Percentiles rank a stretch among this genome's conserved stretches.
Conservation (phyloP, 2,797 vertebrate genomes). For the Mus caroli region DNA sequence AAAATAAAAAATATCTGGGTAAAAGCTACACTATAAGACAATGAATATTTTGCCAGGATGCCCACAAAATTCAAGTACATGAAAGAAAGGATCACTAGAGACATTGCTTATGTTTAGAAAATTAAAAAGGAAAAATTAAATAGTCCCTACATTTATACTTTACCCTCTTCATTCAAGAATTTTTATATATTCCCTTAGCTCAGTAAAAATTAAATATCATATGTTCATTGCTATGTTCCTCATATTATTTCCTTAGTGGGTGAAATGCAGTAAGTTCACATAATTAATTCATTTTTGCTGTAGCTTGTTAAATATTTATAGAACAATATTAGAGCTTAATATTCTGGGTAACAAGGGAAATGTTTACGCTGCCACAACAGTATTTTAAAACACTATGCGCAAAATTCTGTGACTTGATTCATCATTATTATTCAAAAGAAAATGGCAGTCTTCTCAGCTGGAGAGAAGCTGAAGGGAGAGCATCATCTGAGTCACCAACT, state of each 20-base stretch:
- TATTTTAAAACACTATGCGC: neutral
- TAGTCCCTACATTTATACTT: neutral
- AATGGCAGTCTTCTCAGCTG: neutral
- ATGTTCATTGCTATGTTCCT: conserved; percentile 28
- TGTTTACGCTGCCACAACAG: neutral
- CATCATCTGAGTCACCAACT: fast-evolving
- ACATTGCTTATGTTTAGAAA: neutral
- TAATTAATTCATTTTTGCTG: neutral
- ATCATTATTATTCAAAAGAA: neutral
- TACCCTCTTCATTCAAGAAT: neutral
- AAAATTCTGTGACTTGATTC: neutral
- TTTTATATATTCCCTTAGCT: neutral
- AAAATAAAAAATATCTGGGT: neutral
- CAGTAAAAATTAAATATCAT: conserved; percentile 30
- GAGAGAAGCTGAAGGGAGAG: neutral
- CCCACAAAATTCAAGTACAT: neutral
- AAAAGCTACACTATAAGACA: neutral
- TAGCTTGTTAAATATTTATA: conserved; percentile 29
- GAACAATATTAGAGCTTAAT: conserved; percentile 17
- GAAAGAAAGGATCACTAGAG: neutral
- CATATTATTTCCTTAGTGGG: neutral
- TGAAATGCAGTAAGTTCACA: conserved; percentile 5
- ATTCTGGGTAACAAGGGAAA: neutral
- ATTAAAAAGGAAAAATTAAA: neutral
- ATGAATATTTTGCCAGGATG: neutral